Base-by-base conservation (phyloP, 2,888 invertebrate genomes). In the Morpho deidamia region DNA sequence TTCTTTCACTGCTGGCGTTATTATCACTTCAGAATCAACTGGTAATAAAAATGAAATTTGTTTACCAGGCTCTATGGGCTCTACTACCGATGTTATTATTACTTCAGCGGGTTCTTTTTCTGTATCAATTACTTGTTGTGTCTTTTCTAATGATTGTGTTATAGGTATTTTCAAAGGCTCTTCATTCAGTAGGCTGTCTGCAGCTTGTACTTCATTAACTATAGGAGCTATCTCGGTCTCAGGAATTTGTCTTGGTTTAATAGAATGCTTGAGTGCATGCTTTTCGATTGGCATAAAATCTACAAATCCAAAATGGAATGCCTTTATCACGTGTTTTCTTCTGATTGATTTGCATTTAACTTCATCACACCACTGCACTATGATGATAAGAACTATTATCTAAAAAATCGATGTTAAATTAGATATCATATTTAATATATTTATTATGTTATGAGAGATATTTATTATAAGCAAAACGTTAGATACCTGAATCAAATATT, bases 251-350 rank as follows among this genome's bases (percentile, higher is more conserved):
- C 76, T 60, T 50, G 71, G 71, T 23, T 62, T 67, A 33, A 75
- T 65, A 0, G 53, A 60, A 61, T 73, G 73, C 52, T 67, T 70
- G 9, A 69, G 57, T 49, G 73, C 72, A 58, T 74, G 72, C 32
- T 59, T 64, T 42, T 77, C 79, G 35, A 83, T 74, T 0, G 82
- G 77, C 1, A 74, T 67, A 72, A 76, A 73, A 61, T 74, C 76
- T 43, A 81, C 76, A 11, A 78, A 64, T 35, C 68, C 71, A 0
- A 82, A 62, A 47, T 78, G 76, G 11, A 78, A 70, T 4, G 71
- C 72, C 43, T 70, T 78, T 50, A 74, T 70, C 33, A 77, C 64
- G 46, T 66, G 70, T 40, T 42, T 54, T 4, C 32, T 32, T 23
- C 42, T 44, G 9, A 35, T 11, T 35, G 56, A 52, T 32, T 32